phyloP scores from a whole-genome alignment of 92 coral and sea anemone genomes.

The Siderastrea radians region DNA sequence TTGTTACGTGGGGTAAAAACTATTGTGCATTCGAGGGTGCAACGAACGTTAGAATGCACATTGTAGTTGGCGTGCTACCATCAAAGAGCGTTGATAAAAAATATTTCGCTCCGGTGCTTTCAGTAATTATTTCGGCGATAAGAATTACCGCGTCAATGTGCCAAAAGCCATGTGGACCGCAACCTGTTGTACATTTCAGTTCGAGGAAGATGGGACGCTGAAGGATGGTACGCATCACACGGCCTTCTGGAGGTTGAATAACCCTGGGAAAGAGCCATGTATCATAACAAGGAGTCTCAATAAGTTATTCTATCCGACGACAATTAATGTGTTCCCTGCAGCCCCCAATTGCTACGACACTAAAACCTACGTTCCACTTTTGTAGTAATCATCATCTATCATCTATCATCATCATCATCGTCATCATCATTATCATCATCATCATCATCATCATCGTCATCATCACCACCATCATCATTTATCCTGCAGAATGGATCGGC shows the following conservation, averaged over 20 bases:
- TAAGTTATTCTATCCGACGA: too few species aligned
- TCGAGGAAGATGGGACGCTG: neutral
- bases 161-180: constrained; percentile 43
- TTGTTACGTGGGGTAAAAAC: constrained; percentile 33
- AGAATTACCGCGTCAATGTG: constrained; percentile 4
- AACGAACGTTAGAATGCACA: constrained; percentile 23
- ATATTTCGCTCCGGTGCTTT: constrained; percentile 48
- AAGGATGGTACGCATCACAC: neutral
- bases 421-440: too few species aligned
- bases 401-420: too few species aligned
- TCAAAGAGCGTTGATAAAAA: constrained; percentile 40
- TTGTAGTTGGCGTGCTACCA: constrained; percentile 51
- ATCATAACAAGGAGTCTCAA: too few species aligned
- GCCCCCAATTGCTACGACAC: too few species aligned
- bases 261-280: constrained; percentile 3
- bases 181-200: constrained; percentile 29
- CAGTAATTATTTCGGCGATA: constrained; percentile 38
- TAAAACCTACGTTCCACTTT: too few species aligned
- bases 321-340: too few species aligned
- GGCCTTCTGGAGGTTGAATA: constrained; percentile 8
- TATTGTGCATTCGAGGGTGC: constrained; percentile 6
- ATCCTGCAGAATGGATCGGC: too few species aligned
- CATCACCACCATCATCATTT: too few species aligned
- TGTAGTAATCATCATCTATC: too few species aligned
- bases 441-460: too few species aligned